phyloP scores from a whole-genome alignment of 2,888 invertebrate genomes.

The Anoplius nigerrimus region DNA sequence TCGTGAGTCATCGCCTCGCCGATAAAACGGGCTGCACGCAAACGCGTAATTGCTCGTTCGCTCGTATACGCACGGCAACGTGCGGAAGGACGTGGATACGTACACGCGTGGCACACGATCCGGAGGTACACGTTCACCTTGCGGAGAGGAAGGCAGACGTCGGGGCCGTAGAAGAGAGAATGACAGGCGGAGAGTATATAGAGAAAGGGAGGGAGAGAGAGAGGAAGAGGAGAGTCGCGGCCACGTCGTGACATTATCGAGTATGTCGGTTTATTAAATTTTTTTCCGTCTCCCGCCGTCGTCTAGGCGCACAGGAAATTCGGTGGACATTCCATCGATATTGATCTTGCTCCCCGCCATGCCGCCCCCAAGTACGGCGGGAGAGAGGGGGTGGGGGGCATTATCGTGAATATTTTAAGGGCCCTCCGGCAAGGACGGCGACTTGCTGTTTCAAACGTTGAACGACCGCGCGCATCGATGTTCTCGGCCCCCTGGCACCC shows the following conservation, averaged over 20 bases:
- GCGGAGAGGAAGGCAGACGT: too few relatives aligned
- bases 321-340: slow-evolving; percentile 54
- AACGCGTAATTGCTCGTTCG: too few relatives aligned
- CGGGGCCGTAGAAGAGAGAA: too few relatives aligned
- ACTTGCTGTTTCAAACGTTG: background rate
- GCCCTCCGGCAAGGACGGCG: slow-evolving; percentile 19
- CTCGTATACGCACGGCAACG: too few relatives aligned
- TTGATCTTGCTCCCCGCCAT: slow-evolving; percentile 52
- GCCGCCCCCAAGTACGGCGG: background rate
- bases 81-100: too few relatives aligned
- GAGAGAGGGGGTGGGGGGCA: too few relatives aligned
- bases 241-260: background rate
- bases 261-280: slow-evolving; percentile 44
- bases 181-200: too few relatives aligned
- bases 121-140: too few relatives aligned
- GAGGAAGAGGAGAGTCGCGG: background rate
- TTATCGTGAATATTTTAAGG: slow-evolving; percentile 61
- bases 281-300: slow-evolving; percentile 21
- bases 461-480: slow-evolving; percentile 8
- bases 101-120: too few relatives aligned
- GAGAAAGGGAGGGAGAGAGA: too few relatives aligned
- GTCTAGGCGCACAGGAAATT: slow-evolving; percentile 48
- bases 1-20: too few relatives aligned
- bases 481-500: slow-evolving; percentile 11
- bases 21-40: too few relatives aligned